Conservation (phyloP, 2,113 vertebrate genomes). For the Ciconia boyciana region DNA sequence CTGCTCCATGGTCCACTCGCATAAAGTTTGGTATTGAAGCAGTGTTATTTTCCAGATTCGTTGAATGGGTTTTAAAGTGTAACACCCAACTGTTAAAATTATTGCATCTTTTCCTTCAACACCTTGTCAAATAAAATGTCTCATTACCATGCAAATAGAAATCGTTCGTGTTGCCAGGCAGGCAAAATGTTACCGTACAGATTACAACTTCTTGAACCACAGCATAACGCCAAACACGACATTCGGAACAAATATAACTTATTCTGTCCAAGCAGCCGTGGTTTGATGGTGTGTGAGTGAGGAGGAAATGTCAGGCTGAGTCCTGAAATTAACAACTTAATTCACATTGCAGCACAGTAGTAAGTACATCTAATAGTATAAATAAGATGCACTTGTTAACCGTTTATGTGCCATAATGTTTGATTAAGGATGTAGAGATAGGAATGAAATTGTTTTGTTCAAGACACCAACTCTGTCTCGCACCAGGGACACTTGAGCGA, state of each 20-base stretch:
- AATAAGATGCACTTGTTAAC: neutral
- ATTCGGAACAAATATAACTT: neutral
- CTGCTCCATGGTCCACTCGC: neutral
- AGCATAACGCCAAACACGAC: neutral
- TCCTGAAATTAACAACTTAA: neutral
- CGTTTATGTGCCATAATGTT: accelerated
- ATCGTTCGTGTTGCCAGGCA: neutral
- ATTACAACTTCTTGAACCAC: neutral
- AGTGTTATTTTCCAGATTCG: neutral
- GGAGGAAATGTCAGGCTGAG: neutral
- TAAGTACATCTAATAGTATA: neutral
- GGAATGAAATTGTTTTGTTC: neutral
- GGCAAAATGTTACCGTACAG: neutral
- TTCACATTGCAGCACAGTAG: accelerated
- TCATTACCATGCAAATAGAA: conserved; percentile 65
- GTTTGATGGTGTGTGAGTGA: neutral
- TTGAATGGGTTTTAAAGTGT: neutral
- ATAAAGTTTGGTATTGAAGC: neutral
- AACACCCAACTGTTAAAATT: conserved; percentile 37
- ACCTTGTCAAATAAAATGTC: conserved; percentile 57
- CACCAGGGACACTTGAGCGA: accelerated
- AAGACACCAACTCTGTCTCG: accelerated
- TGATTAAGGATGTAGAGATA: neutral
- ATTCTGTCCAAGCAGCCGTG: accelerated
- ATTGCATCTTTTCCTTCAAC: conserved; percentile 48